Base-by-base conservation (phyloP, 2,797 vertebrate species). In the Apogon talboti region DNA sequence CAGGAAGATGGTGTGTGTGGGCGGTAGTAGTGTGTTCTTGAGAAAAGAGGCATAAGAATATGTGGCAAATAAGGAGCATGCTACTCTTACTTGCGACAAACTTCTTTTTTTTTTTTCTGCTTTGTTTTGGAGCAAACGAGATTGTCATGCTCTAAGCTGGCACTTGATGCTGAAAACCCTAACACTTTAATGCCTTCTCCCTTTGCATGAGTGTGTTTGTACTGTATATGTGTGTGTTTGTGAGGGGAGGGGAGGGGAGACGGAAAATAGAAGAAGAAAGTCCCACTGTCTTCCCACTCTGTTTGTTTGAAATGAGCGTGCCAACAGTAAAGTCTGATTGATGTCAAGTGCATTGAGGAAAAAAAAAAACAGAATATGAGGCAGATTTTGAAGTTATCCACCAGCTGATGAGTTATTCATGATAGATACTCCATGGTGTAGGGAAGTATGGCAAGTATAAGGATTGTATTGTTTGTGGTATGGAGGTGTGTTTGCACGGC, bases 101-200 rank as follows among this genome's bases (percentile, higher is more conserved):
- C 11, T 54, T n/a, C n/a, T 30, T 28, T 28, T 35, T 35, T 3
- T 35, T 42, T 52, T 52, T 47, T 37, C 40, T 28, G 9, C 33
- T n/a, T 44, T 58, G 10, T 62, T 66, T 43, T 7, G 16, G 64
- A 67, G 82, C 72, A 82, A 78, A 79, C 56, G 62, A 44, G 62
- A 74, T 66, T 11, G 0, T 51, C 28, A 33, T 55, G 58, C 66
- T 68, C 57, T 47, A n/a, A 72, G 9, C 47, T 69, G 57, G 64
- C 55, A 58, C 45, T 60, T 6, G 0, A 15, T 50, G 13, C 42
- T 44, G 11, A 59, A 71, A 74, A 40, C 41, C 7, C 19, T 74
- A 55, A 70, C 48, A 59, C 50, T 72, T 54, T 68, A 61, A 73
- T 71, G 53, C 51, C 41, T 56, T 49, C 19, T 72, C 12, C 58